Percentiles rank a stretch among this genome's conserved stretches.
Conservation (phyloP, 2,113 vertebrate species). For the Euleptes europaea region DNA sequence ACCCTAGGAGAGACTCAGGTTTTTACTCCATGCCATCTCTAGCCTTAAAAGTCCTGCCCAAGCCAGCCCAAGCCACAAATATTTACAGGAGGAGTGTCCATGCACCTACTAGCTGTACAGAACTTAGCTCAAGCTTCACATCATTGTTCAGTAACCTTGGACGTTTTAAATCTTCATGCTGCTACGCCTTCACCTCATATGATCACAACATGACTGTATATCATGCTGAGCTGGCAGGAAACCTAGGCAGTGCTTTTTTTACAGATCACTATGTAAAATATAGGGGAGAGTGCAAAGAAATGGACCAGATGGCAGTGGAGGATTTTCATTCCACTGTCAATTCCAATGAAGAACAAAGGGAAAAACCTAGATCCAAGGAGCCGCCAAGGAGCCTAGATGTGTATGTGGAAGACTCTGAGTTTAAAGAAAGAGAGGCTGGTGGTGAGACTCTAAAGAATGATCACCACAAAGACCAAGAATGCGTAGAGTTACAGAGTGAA, state of each 20-base stretch:
- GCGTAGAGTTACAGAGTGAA: slow-evolving; percentile 26
- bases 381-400: slow-evolving; percentile 31
- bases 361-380: slow-evolving; percentile 21
- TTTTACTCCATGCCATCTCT: slow-evolving; percentile 71
- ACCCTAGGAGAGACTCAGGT: slow-evolving; percentile 67
- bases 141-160: slow-evolving; percentile 46
- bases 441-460: slow-evolving; percentile 60
- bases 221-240: slow-evolving; percentile 59
- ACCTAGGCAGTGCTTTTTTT: slow-evolving; percentile 44
- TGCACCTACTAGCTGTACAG: slow-evolving; percentile 40
- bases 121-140: slow-evolving; percentile 50
- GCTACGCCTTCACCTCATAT: slow-evolving; percentile 41
- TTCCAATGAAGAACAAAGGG: slow-evolving; percentile 31
- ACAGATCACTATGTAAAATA: slow-evolving; percentile 33
- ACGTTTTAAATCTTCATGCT: slow-evolving; percentile 43
- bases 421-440: slow-evolving; percentile 66
- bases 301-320: neutral
- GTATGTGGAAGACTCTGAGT: slow-evolving; percentile 58
- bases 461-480: slow-evolving; percentile 24
- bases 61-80: slow-evolving; percentile 56
- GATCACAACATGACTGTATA: slow-evolving; percentile 46
- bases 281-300: slow-evolving; percentile 19
- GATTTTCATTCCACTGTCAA: neutral
- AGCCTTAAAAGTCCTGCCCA: slow-evolving; percentile 59
- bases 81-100: slow-evolving; percentile 33